Percentiles rank a stretch among this genome's conserved stretches.
These are phyloP conservation scores for Linnaemya tessellans DNA, from an alignment of 2,888 invertebrate species.

Conservation along the genomic window DNA sequence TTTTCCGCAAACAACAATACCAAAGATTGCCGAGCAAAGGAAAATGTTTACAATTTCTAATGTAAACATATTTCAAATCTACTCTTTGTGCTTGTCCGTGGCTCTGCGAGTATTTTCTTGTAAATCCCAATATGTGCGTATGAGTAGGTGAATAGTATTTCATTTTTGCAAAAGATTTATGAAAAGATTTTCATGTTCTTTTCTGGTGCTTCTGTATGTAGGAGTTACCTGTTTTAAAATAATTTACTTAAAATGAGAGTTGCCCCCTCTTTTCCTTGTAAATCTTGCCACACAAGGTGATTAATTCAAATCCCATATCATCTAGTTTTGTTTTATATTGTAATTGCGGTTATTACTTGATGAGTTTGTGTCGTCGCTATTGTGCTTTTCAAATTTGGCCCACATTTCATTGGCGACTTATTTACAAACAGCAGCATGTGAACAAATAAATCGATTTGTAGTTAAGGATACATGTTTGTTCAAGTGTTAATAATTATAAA, in stretches of 20 bases:
- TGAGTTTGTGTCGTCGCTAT: conserved; percentile 24
- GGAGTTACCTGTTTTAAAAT: conserved; percentile 74
- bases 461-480: conserved; percentile 17
- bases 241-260: conserved; percentile 74
- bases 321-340: conserved; percentile 31
- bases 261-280: conserved; percentile 56
- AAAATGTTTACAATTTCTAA: conserved; percentile 67
- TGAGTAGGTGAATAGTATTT: neutral
- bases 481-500: neutral
- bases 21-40: conserved; percentile 23
- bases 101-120: conserved; percentile 5
- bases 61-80: conserved; percentile 64
- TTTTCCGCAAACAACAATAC: conserved; percentile 23
- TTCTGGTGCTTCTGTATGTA: conserved; percentile 18
- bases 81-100: conserved; percentile 9
- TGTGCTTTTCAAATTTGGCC: conserved; percentile 54
- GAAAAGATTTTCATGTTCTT: neutral
- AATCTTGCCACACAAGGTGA: conserved; percentile 48
- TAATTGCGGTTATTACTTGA: neutral
- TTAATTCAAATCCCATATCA: conserved; percentile 62
- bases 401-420: conserved; percentile 49
- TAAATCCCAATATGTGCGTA: conserved; percentile 36
- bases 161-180: conserved; percentile 1
- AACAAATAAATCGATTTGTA: conserved; percentile 66
- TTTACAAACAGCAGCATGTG: conserved; percentile 22